Base-by-base conservation (phyloP, 1,140 invertebrate species). In the Triops longicaudatus region DNA sequence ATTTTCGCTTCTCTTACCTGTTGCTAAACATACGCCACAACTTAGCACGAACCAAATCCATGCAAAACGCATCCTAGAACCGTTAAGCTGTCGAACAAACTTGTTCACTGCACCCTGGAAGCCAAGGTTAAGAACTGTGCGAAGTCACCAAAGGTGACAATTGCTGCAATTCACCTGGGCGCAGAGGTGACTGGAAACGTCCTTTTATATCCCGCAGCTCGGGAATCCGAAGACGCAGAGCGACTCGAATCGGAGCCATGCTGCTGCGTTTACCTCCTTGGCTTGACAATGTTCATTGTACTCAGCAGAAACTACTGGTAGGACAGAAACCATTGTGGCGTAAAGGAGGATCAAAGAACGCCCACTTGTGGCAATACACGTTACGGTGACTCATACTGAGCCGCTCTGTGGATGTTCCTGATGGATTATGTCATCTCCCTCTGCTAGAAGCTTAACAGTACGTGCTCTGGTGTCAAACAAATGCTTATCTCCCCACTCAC, bases 21-120 rank as follows among this genome's bases (percentile, higher is more conserved):
- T 63, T 17, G 50, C 50, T 63, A 63, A 22, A 22, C 50, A 63
- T 63, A 63, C 22, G 50, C 50, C 14, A 14, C 50, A 63, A 22
- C 50, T 63, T 63, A 63, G 50, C 50, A 63, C 50, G 50, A 63
- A 63, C 50, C 50, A 63, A 63, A 17, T 63, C 50, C 50, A 63
- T 14, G n/a, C 50, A 5, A 63, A 63, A 63, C 50, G 50, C 50
- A 63, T 63, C 22, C 9, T 63, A 63, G 7, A 63, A 63, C 0
- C 22, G 3, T 22, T 63, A 63, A 5, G 10, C 50, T 22, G 1
- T 63, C 22, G 31, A 37, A 22, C 14, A 63, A 63, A 63, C 22
- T 22, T 17, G 50, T n/a, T n/a, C 50, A 63, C 50, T 63, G 50
- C n/a, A 63, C 14, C 17, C 50, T 6, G n/a, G 14, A 1, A n/a